phyloP scores from a whole-genome alignment of 2,888 invertebrate genomes.

The Tipula confusa region DNA sequence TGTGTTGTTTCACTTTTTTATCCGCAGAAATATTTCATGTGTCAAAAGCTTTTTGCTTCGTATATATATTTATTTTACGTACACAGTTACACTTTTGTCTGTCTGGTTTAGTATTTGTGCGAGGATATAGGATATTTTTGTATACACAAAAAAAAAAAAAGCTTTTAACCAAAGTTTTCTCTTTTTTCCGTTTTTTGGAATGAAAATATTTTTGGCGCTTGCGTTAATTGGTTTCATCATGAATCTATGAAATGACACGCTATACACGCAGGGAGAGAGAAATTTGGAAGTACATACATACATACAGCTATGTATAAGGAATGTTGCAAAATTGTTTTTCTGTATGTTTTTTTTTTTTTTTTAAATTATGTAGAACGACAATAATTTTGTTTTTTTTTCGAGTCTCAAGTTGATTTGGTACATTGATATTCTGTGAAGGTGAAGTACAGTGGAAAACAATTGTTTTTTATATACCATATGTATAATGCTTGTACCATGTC shows the following conservation, averaged over 20 bases:
- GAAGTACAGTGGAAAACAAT: background rate
- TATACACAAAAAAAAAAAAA: background rate
- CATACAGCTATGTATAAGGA: background rate
- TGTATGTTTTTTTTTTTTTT: background rate
- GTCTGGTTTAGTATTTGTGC: background rate
- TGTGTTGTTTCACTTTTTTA: background rate
- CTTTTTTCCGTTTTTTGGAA: background rate
- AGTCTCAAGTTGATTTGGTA: slow-evolving; percentile 8
- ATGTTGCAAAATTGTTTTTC: background rate
- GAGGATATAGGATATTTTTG: no score
- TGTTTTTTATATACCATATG: background rate
- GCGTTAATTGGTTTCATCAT: slow-evolving; percentile 16
- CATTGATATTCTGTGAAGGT: background rate
- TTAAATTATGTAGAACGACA: background rate
- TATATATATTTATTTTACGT: background rate
- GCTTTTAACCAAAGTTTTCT: background rate
- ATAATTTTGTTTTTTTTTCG: background rate
- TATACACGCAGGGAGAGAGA: background rate
- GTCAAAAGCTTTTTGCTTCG: background rate
- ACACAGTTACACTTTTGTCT: background rate
- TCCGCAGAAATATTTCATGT: slow-evolving; percentile 29
- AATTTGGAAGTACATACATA: background rate
- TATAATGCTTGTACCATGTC: no score
- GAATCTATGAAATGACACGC: background rate
- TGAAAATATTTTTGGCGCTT: slow-evolving; percentile 26